phyloP scores from a whole-genome alignment of 1,140 invertebrate species.

The Drosophila mayri region DNA sequence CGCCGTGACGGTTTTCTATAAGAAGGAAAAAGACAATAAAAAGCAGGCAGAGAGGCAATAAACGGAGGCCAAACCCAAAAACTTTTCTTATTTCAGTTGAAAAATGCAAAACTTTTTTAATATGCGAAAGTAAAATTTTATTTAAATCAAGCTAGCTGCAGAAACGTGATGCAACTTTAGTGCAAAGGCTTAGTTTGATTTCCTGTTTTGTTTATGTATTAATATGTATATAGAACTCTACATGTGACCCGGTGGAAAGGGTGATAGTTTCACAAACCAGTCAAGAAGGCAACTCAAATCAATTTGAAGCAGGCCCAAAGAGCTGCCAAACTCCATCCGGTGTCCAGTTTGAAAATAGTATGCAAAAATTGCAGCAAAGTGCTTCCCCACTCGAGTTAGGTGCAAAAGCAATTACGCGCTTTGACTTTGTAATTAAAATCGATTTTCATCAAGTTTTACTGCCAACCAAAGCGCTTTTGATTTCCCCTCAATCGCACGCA shows the following conservation, averaged over 20 bases:
- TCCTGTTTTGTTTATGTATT: background rate
- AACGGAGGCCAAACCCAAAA: constrained; percentile 39
- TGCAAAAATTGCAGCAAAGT: constrained; percentile 62
- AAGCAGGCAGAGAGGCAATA: constrained; percentile 12
- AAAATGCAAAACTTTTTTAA: constrained; percentile 82
- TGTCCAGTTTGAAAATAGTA: constrained; percentile 28
- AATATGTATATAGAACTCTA: background rate
- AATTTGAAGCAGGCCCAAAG: background rate
- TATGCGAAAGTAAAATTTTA: constrained; percentile 80
- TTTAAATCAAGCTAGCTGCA: constrained; percentile 75
- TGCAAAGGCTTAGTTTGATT: constrained; percentile 1
- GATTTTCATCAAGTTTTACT: constrained; percentile 79
- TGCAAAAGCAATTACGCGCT: constrained; percentile 81
- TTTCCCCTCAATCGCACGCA: constrained; percentile 45
- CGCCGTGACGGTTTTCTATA: background rate
- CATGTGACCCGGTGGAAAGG: background rate
- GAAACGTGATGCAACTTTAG: constrained; percentile 26
- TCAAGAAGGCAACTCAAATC: background rate
- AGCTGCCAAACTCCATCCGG: constrained; percentile 3
- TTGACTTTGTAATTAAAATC: constrained; percentile 83
- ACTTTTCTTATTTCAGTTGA: constrained; percentile 79
- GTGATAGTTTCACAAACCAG: background rate
- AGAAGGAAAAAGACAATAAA: constrained; percentile 32
- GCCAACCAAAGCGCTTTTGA: constrained; percentile 66
- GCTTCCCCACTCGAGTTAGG: constrained; percentile 70